Base-by-base conservation (phyloP, 1,140 invertebrate genomes). In the Nasonia giraulti region DNA sequence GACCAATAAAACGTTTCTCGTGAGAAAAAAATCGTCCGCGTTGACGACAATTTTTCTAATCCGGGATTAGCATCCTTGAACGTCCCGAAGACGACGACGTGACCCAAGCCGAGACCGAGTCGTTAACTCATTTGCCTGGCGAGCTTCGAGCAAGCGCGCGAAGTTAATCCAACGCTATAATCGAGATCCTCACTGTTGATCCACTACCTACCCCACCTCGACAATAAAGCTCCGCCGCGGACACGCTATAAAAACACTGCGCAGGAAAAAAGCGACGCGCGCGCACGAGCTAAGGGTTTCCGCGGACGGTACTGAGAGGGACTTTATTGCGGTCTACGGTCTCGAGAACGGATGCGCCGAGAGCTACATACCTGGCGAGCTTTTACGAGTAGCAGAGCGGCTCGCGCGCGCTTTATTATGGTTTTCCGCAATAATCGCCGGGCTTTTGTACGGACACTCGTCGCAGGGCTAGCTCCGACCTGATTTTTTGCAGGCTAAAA, bases 101-200 rank as follows among this genome's bases (percentile, higher is more conserved):
- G 7, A 40, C 20, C n/a, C 20, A 27, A 7, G 62, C 31, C 5
- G 31, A 47, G 31, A 47, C 47, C 1, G 14, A 14, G 84, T 87
- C 84, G 83, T 88, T 88, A 88, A 88, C 80, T 88, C 86, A 88
- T 88, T 88, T 88, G 74, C 0, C 40, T 33, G 74, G 20, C 27
- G 27, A 50, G 47, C 2, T n/a, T 62, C 55, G 55, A 17, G 17
- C 55, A 17, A 12, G 55, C 85, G 88, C 69, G 71, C 73, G 27
- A 88, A 89, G 88, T 89, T 89, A 90, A 90, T 90, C 87, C 86
- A 83, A 79, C 68, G 74, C 82, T 79, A 86, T 88, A 89, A 88
- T 88, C 86, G 86, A 89, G 86, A 87, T 86, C 86, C 23, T 83
- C 80, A 10, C 66, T 27, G 27, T 80, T 86, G 87, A 89, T 87